Conservation (phyloP, 2,113 vertebrate species). For the Kobus ellipsiprymnus region DNA sequence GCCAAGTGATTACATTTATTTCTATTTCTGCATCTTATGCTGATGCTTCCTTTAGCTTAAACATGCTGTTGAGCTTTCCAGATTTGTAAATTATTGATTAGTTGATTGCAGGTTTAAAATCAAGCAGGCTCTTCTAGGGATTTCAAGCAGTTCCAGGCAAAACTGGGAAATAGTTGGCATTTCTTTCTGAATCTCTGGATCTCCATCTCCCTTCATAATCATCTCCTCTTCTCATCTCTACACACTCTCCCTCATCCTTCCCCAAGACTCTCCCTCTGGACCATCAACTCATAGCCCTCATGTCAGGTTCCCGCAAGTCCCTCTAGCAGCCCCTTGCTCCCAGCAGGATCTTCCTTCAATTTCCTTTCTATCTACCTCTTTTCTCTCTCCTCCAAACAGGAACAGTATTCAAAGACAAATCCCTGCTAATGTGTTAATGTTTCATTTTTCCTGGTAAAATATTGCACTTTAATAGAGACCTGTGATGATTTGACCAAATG, state of each 20-base stretch:
- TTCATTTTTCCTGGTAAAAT: background rate
- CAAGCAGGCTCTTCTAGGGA: background rate
- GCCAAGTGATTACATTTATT: background rate
- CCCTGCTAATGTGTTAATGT: background rate
- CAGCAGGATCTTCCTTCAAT: background rate
- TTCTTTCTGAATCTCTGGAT: background rate
- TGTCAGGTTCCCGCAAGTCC: background rate
- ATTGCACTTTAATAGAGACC: background rate
- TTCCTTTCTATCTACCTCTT: background rate
- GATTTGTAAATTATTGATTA: slow-evolving; percentile 45
- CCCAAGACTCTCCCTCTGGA: background rate
- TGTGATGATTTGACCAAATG: background rate
- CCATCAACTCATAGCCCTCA: background rate
- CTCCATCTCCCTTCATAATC: background rate
- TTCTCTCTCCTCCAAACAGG: background rate
- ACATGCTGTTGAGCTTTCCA: slow-evolving; percentile 14
- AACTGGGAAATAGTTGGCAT: background rate
- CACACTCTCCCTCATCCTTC: background rate
- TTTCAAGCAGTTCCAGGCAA: background rate
- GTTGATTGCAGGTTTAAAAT: slow-evolving; percentile 3
- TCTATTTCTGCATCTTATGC: background rate
- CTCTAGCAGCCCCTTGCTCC: background rate
- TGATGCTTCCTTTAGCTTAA: background rate
- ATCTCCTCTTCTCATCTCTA: background rate
- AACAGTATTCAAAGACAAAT: background rate